Base-by-base conservation (phyloP, 2,888 invertebrate genomes). In the Xylocampa areola region DNA sequence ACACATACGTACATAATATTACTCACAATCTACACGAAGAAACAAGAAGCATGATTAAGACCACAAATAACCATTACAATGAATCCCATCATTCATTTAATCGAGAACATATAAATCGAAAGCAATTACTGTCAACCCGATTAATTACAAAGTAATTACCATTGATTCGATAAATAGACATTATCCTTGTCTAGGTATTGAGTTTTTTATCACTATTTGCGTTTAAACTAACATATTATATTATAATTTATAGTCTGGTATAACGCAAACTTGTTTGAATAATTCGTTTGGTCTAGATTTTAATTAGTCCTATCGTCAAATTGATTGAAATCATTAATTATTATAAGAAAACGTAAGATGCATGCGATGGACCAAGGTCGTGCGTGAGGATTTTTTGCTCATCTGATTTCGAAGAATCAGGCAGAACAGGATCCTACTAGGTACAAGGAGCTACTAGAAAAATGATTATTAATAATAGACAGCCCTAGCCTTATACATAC, bases 41-140 rank as follows among this genome's bases (percentile, higher is more conserved):
- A 17, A 50, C 13, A 39, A 64, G 69, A 50, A 45, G 2, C 0
- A 7, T 7, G 21, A 70, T 52, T 25, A 33, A 45, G 44, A 36
- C 1, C 16, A 29, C 4, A 48, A 47, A 51, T 51, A 63, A 21
- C 8, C 2, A 27, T 6, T 19, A 69, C 55, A 63, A 63, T 64
- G n/a, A 35, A 25, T 37, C 17, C 27, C 30, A 70, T 66, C 43
- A 32, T 4, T 17, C 8, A 57, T 13, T 21, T 27, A n/a, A 25
- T 7, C 23, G 19, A 25, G 2, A 43, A 65, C 21, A 54, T 62
- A 70, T 64, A 51, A 70, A 64, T 48, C 11, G 21, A 48, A 30
- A 48, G n/a, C 57, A 57, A 67, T 67, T 67, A 70, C 48, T 57
- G 71, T 57, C 66, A 45, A 30, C 35, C 23, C 25, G 54, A 69